Conservation (phyloP, 2,888 invertebrate species). For the Xanthorhoe spadicearia region DNA sequence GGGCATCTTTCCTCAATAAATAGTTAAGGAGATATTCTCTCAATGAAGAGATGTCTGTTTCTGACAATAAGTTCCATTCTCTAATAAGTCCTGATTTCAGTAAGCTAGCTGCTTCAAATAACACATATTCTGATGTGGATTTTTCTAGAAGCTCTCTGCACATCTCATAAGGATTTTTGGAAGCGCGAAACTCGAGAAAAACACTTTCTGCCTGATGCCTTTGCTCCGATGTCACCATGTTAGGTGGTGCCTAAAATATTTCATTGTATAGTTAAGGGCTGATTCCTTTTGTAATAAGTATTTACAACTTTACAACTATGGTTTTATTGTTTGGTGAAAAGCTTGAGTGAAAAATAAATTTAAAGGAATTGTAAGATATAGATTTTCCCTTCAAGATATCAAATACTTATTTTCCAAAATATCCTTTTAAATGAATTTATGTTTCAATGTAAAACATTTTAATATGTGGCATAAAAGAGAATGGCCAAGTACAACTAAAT, state of each 20-base stretch:
- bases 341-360: not conserved
- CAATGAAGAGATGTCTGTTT: constrained; percentile 88
- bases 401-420: too few species aligned
- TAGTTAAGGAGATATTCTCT: constrained; percentile 92
- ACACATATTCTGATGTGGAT: constrained; percentile 90
- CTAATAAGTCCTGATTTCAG: constrained; percentile 92
- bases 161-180: constrained; percentile 91
- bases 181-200: constrained; percentile 92
- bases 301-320: not conserved
- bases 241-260: constrained; percentile 89
- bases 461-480: not conserved
- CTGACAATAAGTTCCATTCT: constrained; percentile 92
- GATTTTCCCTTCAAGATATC: too few species aligned
- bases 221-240: constrained; percentile 90
- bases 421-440: too few species aligned
- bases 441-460: not conserved
- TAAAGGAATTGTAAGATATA: too few species aligned
- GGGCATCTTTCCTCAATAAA: constrained; percentile 88
- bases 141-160: constrained; percentile 92
- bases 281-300: not conserved
- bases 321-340: not conserved
- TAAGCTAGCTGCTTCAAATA: constrained; percentile 94
- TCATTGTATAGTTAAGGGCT: not conserved
- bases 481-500: not conserved
- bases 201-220: constrained; percentile 92